Conservation (phyloP, 2,888 invertebrate genomes). For the Drosophila koepferae region DNA sequence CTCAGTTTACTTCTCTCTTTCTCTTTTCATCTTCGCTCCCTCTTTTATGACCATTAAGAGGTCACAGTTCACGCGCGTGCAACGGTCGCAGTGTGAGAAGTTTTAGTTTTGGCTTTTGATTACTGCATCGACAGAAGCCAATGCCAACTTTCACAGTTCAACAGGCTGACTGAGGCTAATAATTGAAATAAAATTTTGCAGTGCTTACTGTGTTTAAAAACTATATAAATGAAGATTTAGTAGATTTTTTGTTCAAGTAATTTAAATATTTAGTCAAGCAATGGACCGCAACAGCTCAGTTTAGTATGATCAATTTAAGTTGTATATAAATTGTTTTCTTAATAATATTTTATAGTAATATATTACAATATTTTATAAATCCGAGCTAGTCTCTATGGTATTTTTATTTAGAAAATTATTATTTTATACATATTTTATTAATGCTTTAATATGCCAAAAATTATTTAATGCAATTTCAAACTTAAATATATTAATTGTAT, state of each 20-base stretch:
- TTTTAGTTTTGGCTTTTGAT: slow-evolving; percentile 31
- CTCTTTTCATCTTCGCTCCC: background rate
- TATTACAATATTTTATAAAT: too few relatives aligned
- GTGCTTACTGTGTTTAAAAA: background rate
- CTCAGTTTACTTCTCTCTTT: background rate
- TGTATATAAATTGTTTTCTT: too few relatives aligned
- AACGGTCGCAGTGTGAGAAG: slow-evolving; percentile 49
- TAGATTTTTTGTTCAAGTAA: background rate
- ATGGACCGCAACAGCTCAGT: too few relatives aligned
- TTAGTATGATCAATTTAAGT: too few relatives aligned
- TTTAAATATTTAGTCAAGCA: background rate
- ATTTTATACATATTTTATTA: too few relatives aligned
- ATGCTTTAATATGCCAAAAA: too few relatives aligned
- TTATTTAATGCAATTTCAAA: too few relatives aligned
- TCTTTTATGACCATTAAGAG: slow-evolving; percentile 42
- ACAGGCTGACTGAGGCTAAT: background rate
- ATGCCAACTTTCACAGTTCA: slow-evolving; percentile 14
- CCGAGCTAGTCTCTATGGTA: too few relatives aligned
- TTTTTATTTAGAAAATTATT: too few relatives aligned
- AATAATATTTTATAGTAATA: too few relatives aligned
- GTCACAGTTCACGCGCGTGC: slow-evolving; percentile 70
- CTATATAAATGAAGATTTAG: background rate
- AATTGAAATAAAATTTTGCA: slow-evolving; percentile 17
- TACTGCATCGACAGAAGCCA: slow-evolving; percentile 34
- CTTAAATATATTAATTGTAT: too few relatives aligned